Evolutionary conservation across 37 sponge, comb jelly and placozoan species (phyloP), one percentile per base, ranked within the genome.

Genomic region (Geodia barretti): DNA sequence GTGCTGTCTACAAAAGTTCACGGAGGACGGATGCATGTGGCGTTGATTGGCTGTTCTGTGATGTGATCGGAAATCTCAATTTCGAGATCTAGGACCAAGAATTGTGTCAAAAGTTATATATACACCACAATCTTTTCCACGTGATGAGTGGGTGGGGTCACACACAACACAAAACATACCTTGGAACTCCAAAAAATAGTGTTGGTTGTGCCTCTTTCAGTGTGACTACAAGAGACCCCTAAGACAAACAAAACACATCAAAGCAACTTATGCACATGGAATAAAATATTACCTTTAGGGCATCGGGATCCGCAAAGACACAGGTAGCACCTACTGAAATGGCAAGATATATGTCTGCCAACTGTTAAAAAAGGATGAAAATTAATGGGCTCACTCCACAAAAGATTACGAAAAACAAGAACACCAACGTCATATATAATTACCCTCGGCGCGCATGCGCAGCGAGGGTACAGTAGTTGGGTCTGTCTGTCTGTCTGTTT

Each of bases 301-400:
- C 96, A 92, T 95, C 96, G 5, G 96, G 96, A 41, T 89, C 84
- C 11, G 96, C 96, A 89, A 95, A 95, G 68, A 70, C 60, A 21
- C 86, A 79, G 1, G 83, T 80, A 24, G 75, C 87, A 5, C 78
- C 80, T 23, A 68, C 5, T 17, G 26, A 3, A 28, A 92, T 41
- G 9, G 76, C 64, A 29, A 79, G 17, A 64, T 60, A 92, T 37
- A 95, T 72, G 43, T 95, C 96, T 11, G 76, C 73, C 60, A 95
- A 33, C 90, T 92, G 60, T 7, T 0, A 77, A 47, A 47, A 47
- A 47, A 47, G 11, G 41, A 19, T 59, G 40, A 24, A 75, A 33
- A 67, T 0, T 24, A 24, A 7, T 40, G 9, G 31, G 11, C 7
- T 35, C 29, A 80, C 3, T 11, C 28, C 25, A 30, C 29, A 30